Evolutionary conservation across 2,113 vertebrate species (phyloP).

Genomic region (Mastomys natalensis): DNA sequence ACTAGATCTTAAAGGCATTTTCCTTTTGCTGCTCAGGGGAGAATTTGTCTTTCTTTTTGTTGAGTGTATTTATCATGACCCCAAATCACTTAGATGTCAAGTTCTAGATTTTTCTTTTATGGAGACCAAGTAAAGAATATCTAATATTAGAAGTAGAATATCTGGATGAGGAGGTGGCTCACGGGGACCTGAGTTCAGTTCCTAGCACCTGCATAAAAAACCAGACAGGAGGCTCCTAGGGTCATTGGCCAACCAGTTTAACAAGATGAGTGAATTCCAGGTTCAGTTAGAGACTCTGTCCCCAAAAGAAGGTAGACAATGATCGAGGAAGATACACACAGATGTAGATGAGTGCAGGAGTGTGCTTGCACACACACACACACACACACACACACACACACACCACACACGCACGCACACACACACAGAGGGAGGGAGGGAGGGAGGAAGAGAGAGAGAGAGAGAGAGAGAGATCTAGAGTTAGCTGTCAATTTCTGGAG

Average conservation of each 20-base stretch:
- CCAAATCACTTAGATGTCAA: neutral
- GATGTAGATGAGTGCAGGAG: too few species aligned
- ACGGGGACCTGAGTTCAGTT: too few species aligned
- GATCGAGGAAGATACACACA: neutral
- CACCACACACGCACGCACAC: accelerated
- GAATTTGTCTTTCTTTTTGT: neutral
- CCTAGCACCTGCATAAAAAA: neutral
- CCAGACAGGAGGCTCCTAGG: neutral
- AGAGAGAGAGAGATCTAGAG: neutral
- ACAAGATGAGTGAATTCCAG: neutral
- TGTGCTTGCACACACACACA: accelerated
- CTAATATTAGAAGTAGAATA: slow-evolving; percentile 45
- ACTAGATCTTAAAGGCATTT: neutral
- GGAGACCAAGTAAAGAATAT: neutral
- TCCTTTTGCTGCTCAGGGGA: slow-evolving; percentile 12
- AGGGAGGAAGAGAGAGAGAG: too few species aligned
- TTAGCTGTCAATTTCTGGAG: slow-evolving; percentile 16
- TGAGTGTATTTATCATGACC: neutral
- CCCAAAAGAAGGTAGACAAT: neutral
- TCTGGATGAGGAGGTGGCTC: neutral
- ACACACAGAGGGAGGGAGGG: neutral
- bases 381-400: too few species aligned
- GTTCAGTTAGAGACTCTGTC: neutral
- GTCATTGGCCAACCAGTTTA: neutral
- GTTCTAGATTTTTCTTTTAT: slow-evolving; percentile 41